phyloP scores from a whole-genome alignment of 2,888 invertebrate species.

The Tenthredo mesomela region DNA sequence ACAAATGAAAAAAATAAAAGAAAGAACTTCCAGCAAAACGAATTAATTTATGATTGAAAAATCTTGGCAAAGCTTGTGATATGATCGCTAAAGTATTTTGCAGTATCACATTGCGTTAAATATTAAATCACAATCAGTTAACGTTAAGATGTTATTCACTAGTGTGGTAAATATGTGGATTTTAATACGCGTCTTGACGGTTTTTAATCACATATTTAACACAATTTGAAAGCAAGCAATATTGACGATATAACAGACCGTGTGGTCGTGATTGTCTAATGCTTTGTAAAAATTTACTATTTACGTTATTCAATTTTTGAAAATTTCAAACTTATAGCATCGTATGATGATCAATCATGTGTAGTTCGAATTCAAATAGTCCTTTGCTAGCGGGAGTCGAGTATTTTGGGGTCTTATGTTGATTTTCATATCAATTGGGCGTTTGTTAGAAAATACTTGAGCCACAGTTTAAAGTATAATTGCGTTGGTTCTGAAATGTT shows the following conservation, averaged over 20 bases:
- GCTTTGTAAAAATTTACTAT: slow-evolving; percentile 7
- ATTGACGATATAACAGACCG: neutral
- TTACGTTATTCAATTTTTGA: neutral
- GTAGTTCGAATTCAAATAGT: neutral
- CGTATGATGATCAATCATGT: neutral
- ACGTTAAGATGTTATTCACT: slow-evolving; percentile 18
- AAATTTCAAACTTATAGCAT: neutral
- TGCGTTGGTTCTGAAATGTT: slow-evolving; percentile 3
- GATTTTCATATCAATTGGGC: neutral
- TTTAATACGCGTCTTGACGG: neutral
- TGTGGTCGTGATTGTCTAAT: neutral
- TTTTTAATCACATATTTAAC: neutral
- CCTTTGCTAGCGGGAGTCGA: neutral
- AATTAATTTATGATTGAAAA: neutral
- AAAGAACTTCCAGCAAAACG: neutral
- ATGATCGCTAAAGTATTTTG: neutral
- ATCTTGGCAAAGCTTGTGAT: slow-evolving; percentile 15
- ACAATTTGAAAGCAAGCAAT: neutral
- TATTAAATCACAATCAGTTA: neutral
- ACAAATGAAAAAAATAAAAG: too few relatives aligned
- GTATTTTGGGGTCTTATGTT: neutral
- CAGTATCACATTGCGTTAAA: slow-evolving; percentile 3
- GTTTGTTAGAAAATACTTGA: neutral
- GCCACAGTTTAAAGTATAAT: neutral
- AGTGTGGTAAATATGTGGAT: neutral